Percentiles rank a stretch among this genome's conserved stretches.
These are phyloP conservation scores for Prorops nasuta DNA, from an alignment of 1,140 invertebrate species.

Conservation along the genomic window DNA sequence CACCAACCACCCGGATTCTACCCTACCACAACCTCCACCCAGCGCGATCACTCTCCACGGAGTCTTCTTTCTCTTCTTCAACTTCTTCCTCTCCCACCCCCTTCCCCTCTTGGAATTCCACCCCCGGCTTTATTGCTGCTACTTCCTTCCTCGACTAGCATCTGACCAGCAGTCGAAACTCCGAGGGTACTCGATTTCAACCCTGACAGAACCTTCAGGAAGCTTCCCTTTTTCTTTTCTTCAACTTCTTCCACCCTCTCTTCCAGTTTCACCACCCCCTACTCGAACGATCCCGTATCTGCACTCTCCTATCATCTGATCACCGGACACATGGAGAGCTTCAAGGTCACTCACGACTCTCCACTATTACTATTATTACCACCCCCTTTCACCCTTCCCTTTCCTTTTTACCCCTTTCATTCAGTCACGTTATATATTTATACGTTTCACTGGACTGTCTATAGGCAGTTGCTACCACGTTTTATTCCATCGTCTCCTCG, in stretches of 20 bases:
- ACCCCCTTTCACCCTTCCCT: not conserved
- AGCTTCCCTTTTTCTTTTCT: not conserved
- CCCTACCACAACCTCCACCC: not conserved
- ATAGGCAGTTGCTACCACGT: too few relatives aligned
- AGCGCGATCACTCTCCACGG: constrained; percentile 5
- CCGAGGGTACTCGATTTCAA: not conserved
- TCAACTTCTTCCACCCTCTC: not conserved
- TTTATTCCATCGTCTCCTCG: too few relatives aligned
- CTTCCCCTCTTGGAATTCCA: not conserved
- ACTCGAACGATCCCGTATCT: constrained; percentile 4
- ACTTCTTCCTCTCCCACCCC: constrained; percentile 5
- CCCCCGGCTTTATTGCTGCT: not conserved
- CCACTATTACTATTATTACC: too few relatives aligned
- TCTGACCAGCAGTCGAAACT: not conserved
- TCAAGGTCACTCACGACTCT: too few relatives aligned
- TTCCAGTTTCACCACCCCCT: not conserved
- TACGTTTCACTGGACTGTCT: too few relatives aligned
- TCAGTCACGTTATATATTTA: too few relatives aligned
- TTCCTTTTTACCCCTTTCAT: constrained; percentile 5
- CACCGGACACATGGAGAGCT: too few relatives aligned
- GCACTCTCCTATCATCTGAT: too few relatives aligned
- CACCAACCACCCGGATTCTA: too few relatives aligned
- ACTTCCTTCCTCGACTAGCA: not conserved
- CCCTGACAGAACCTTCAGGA: too few relatives aligned
- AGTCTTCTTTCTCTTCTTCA: constrained; percentile 1